Evolutionary conservation across 1,140 invertebrate genomes (phyloP).

Genomic region (Drosophila prosaltans): DNA sequence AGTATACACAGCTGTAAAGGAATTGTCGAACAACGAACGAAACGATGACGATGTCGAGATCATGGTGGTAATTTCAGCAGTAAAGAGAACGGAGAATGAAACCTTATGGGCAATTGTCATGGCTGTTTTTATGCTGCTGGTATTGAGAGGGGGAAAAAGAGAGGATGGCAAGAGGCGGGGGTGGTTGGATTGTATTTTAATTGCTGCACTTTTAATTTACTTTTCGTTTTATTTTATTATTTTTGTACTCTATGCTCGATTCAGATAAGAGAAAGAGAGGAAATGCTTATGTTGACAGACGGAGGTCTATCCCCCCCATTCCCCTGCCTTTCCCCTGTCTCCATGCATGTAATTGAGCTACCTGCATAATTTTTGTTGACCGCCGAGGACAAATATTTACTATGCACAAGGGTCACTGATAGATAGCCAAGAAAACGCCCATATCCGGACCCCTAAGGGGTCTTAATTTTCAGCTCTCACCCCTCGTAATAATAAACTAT

Average conservation of each 20-base stretch:
- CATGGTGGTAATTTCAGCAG: slow-evolving; percentile 71
- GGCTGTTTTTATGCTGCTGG: slow-evolving; percentile 20
- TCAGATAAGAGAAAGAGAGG: not conserved
- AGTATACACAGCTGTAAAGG: slow-evolving; percentile 58
- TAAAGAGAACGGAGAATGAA: slow-evolving; percentile 24
- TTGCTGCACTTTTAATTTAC: slow-evolving; percentile 72
- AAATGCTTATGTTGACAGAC: slow-evolving; percentile 21
- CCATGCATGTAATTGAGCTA: slow-evolving; percentile 24
- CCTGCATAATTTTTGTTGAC: slow-evolving; percentile 53
- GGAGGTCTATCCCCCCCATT: too few species aligned
- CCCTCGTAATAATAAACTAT: slow-evolving; percentile 13
- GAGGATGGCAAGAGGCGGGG: not conserved
- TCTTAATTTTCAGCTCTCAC: slow-evolving; percentile 14
- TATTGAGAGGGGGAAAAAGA: not conserved
- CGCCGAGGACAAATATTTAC: not conserved
- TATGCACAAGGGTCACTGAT: slow-evolving; percentile 33
- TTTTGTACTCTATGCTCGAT: not conserved
- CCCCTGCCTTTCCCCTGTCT: not conserved
- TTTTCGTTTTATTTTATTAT: slow-evolving; percentile 38
- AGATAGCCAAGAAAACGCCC: slow-evolving; percentile 29
- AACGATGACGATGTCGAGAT: slow-evolving; percentile 29
- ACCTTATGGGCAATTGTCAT: slow-evolving; percentile 51
- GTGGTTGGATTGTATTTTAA: slow-evolving; percentile 59
- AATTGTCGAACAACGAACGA: slow-evolving; percentile 50
- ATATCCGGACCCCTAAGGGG: slow-evolving; percentile 32